These are phyloP conservation scores for Lampris megalopsis DNA, from an alignment of 2,113 vertebrate species.

Conservation along the genomic window DNA sequence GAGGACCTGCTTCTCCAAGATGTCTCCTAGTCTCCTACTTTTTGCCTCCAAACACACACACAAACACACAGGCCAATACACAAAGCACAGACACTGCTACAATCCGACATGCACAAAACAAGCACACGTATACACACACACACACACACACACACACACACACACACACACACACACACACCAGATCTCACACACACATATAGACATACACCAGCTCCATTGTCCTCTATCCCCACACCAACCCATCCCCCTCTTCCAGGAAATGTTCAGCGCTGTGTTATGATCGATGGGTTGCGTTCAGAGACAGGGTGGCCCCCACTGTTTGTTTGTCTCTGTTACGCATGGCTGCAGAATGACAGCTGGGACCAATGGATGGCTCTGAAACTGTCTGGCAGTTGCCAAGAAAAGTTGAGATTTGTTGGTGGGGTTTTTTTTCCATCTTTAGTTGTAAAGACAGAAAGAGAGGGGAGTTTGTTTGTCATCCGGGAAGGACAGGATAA, in stretches of 20 bases:
- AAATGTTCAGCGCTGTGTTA: slow-evolving; percentile 57
- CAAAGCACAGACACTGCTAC: slow-evolving; percentile 2
- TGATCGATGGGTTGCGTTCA: slow-evolving; percentile 74
- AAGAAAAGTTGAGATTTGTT: slow-evolving; percentile 35
- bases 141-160: slow-evolving; percentile 18
- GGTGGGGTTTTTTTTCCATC: slow-evolving; percentile 12
- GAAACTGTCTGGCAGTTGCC: slow-evolving; percentile 46
- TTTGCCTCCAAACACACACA: not conserved
- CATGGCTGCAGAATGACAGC: slow-evolving; percentile 71
- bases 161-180: slow-evolving; percentile 17
- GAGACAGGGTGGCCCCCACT: slow-evolving; percentile 65
- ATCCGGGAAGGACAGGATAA: slow-evolving; percentile 27
- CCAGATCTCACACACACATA: not conserved
- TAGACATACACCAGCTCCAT: slow-evolving; percentile 29
- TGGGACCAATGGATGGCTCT: slow-evolving; percentile 57
- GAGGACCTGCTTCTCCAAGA: slow-evolving; percentile 41
- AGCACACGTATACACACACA: slow-evolving; percentile 9
- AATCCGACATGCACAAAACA: not conserved
- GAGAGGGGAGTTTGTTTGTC: slow-evolving; percentile 16
- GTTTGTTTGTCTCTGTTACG: slow-evolving; percentile 72
- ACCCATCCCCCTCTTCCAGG: slow-evolving; percentile 68
- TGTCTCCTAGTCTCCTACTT: slow-evolving; percentile 33
- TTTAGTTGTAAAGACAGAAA: slow-evolving; percentile 33
- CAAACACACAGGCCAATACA: not conserved
- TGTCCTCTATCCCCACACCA: slow-evolving; percentile 44